Percentiles rank a stretch among this genome's conserved stretches.
Evolutionary conservation across 2,113 vertebrate species (phyloP).

Genomic region (Serinus canaria): DNA sequence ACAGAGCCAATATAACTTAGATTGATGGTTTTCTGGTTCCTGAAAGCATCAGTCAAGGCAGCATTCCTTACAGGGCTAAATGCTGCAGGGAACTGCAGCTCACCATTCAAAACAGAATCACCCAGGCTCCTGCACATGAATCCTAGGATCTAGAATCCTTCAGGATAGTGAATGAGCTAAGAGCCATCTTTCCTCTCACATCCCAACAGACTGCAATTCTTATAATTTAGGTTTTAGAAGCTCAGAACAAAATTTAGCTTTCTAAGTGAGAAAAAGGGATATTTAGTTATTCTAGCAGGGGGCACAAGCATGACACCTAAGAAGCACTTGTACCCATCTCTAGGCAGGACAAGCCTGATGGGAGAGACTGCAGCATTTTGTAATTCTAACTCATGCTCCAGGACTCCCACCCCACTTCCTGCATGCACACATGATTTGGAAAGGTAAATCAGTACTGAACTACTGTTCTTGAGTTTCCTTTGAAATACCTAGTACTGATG

Average conservation of each 20-base stretch:
- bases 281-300: background rate
- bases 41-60: background rate
- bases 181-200: background rate
- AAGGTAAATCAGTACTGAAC: background rate
- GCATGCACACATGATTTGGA: background rate
- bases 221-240: background rate
- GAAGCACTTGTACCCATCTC: background rate
- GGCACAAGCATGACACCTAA: background rate
- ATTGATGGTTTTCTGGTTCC: background rate
- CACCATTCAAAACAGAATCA: background rate
- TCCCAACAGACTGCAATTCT: background rate
- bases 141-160: background rate
- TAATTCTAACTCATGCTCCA: background rate
- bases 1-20: background rate
- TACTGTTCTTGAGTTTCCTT: background rate
- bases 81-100: background rate
- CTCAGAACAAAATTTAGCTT: background rate
- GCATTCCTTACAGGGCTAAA: background rate
- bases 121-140: background rate
- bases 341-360: background rate
- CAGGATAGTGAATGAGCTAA: background rate
- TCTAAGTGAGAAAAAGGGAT: background rate
- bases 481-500: background rate
- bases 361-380: background rate
- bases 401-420: background rate